Percentiles rank a stretch among this genome's conserved stretches.
These are phyloP conservation scores for Phortica magna DNA, from an alignment of 2,888 invertebrate genomes.

Conservation along the genomic window DNA sequence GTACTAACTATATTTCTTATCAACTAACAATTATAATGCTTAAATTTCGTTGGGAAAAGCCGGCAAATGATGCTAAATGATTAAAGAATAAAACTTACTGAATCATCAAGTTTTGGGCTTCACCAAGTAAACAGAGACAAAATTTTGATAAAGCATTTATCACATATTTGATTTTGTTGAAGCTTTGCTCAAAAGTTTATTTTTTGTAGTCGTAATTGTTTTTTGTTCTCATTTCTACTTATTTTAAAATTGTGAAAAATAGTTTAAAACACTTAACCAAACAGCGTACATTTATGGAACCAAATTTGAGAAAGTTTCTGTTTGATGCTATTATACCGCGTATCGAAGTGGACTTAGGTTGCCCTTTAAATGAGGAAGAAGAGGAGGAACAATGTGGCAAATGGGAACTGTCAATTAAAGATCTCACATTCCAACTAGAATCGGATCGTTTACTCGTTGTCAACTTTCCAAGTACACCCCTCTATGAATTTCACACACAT, in stretches of 20 bases:
- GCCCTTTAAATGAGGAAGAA: conserved; percentile 2
- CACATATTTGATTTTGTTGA: too few species aligned
- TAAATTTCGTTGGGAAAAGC: too few species aligned
- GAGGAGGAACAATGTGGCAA: conserved; percentile 10
- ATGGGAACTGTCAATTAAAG: conserved; percentile 45
- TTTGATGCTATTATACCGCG: conserved; percentile 50
- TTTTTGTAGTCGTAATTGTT: conserved; percentile 22
- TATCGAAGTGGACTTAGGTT: conserved; percentile 10
- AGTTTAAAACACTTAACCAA: neutral
- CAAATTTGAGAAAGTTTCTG: conserved; percentile 44
- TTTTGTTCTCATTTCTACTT: neutral
- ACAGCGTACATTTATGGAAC: conserved; percentile 41
- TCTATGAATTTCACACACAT: conserved; percentile 48
- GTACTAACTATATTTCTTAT: too few species aligned
- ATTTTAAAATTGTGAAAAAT: neutral
- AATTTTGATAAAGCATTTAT: too few species aligned
- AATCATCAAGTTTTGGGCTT: too few species aligned
- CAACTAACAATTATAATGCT: too few species aligned
- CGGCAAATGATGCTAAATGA: too few species aligned
- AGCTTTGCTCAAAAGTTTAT: neutral
- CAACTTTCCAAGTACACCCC: conserved; percentile 32
- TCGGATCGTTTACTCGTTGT: conserved; percentile 41
- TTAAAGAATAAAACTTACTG: too few species aligned
- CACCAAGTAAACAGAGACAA: too few species aligned
- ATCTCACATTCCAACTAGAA: conserved; percentile 42